Evolutionary conservation across 2,888 invertebrate genomes (phyloP).

Genomic region (Drosophila kanekoi): DNA sequence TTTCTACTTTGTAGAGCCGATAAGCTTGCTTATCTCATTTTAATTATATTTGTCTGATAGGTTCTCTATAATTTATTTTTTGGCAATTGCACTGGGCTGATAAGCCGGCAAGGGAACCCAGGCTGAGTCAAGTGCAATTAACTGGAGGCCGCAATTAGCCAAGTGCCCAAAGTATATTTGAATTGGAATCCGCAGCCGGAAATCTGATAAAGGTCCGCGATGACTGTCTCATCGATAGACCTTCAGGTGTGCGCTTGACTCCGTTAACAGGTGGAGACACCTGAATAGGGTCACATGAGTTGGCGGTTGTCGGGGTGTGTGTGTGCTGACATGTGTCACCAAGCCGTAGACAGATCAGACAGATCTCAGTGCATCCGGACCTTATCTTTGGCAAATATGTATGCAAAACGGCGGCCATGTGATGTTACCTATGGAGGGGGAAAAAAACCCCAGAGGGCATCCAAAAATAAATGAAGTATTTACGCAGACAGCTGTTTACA

Average conservation of each 20-base stretch:
- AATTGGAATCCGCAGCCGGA: conserved; percentile 37
- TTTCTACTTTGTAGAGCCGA: conserved; percentile 4
- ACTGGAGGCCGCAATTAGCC: background rate
- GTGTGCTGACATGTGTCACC: conserved; percentile 36
- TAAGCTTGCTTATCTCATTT: conserved; percentile 11
- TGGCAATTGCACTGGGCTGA: conserved; percentile 9
- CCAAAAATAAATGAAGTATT: conserved; percentile 74
- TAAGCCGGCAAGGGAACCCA: conserved; percentile 4
- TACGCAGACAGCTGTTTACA: conserved; percentile 56
- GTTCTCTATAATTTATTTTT: background rate
- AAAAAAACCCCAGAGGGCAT: conserved; percentile 12
- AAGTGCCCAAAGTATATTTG: conserved; percentile 8
- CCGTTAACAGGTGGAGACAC: conserved; percentile 35
- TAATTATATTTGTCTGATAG: background rate
- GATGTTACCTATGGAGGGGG: conserved; percentile 26
- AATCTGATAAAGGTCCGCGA: conserved; percentile 31
- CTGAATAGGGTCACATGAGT: conserved; percentile 54
- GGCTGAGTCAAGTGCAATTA: conserved; percentile 10
- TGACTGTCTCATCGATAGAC: conserved; percentile 18
- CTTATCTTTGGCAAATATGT: conserved; percentile 46
- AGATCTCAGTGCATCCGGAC: conserved; percentile 22
- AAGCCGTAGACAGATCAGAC: background rate
- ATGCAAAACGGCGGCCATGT: conserved; percentile 31
- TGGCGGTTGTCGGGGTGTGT: background rate
- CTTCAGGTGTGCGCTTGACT: conserved; percentile 22